These are phyloP conservation scores for Sialia sialis DNA, from an alignment of 2,113 vertebrate genomes.

Conservation along the genomic window DNA sequence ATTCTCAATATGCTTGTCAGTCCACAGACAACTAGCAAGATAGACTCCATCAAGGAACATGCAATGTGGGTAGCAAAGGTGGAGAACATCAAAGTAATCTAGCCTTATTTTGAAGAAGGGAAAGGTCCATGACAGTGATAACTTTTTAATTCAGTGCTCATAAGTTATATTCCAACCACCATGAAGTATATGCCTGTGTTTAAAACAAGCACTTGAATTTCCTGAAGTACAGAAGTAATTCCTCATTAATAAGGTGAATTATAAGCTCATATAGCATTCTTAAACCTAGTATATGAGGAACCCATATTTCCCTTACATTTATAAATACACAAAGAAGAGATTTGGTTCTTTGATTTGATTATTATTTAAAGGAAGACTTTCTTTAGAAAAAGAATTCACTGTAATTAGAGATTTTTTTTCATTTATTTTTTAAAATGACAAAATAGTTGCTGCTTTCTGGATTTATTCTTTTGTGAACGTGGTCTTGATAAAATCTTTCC, in stretches of 20 bases:
- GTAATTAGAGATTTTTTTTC: background rate
- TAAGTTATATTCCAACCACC: background rate
- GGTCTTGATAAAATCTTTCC: background rate
- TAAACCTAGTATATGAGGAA: background rate
- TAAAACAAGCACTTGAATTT: background rate
- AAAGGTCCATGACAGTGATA: background rate
- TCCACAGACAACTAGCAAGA: background rate
- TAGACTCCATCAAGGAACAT: background rate
- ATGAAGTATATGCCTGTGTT: background rate
- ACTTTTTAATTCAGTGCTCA: background rate
- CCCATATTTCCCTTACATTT: background rate
- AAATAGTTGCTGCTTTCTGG: background rate
- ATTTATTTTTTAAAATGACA: background rate
- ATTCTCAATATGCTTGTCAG: background rate
- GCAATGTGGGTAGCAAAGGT: background rate
- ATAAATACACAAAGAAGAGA: background rate
- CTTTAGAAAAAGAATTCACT: background rate
- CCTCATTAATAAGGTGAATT: background rate
- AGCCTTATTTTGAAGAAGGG: background rate
- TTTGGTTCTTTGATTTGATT: background rate
- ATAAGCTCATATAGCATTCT: background rate
- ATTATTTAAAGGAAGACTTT: background rate
- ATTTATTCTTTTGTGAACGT: background rate
- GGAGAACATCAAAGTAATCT: background rate
- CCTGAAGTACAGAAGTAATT: background rate